These are phyloP conservation scores for Ptiloglossa arizonensis DNA, from an alignment of 1,140 invertebrate genomes.

Conservation along the genomic window DNA sequence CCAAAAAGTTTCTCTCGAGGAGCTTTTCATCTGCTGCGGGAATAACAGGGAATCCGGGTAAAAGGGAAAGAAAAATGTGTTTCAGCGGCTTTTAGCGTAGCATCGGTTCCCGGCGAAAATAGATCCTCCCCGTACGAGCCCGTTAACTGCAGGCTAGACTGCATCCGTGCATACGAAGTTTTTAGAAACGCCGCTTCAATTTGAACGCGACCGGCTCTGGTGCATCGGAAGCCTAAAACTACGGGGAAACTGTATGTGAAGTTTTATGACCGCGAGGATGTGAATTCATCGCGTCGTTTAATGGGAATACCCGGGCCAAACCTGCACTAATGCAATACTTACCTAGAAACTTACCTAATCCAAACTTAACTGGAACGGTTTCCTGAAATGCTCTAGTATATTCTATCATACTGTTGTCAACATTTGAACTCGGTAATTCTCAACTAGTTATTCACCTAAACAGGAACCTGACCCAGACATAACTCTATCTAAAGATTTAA, in stretches of 20 bases:
- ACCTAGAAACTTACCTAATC: too few relatives aligned
- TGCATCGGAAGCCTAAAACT: background rate
- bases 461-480: too few relatives aligned
- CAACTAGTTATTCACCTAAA: too few relatives aligned
- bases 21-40: background rate
- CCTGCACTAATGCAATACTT: too few relatives aligned
- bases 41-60: background rate
- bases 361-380: too few relatives aligned
- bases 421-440: too few relatives aligned
- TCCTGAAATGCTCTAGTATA: too few relatives aligned
- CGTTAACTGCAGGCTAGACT: background rate
- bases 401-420: too few relatives aligned
- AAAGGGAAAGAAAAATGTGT: background rate
- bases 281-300: background rate
- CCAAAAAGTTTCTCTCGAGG: conserved; percentile 19
- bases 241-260: background rate
- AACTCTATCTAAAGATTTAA: too few relatives aligned
- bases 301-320: background rate
- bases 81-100: background rate
- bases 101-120: background rate
- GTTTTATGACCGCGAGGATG: background rate
- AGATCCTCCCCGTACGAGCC: too few relatives aligned
- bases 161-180: background rate
- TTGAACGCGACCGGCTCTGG: background rate
- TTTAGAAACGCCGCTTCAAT: background rate